Evolutionary conservation across 2,797 vertebrate species (phyloP), one percentile per base, ranked within the genome.

Genomic region (Okamejei kenojei): DNA sequence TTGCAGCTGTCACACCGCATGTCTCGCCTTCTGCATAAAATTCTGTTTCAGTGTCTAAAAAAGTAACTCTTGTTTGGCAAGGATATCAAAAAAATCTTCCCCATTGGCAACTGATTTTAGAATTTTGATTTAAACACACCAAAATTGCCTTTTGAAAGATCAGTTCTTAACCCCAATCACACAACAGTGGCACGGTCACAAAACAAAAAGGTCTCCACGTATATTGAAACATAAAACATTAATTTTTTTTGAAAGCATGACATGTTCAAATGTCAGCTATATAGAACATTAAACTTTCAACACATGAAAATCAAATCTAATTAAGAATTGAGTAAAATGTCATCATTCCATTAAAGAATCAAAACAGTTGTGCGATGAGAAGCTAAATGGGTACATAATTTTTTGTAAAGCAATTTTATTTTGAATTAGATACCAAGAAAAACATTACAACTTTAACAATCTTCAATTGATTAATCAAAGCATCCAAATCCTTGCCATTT

Each of bases 261-360:
- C 61, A 7, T 54, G 68, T 54, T 74, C 68, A 91, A 74, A 54
- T 73, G 71, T 23, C 90, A 74, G 11, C 90, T 38, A 74, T 8
- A 7, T 21, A 54, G 63, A 38, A 17, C 38, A 91, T 73, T 73
- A 74, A 74, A 38, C 68, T 29, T 74, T 91, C 9, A 91, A 74
- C 26, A 38, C 21, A 73, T 21, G 21, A 91, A 54, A 91, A 74
- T 74, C 84, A 88, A 91, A 91, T 74, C 23, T 21, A 91, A 91
- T 91, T 74, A 91, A 74, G 90, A 54, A 88, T 65, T 6, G 29
- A 88, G 35, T 73, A 45, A 91, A 91, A 54, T 68, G 61, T 26
- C 68, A 26, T 38, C 4, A 73, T 68, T 91, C 9, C 19, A 91
- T 13, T 73, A 91, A 91, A 13, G 9, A 91, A 73, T 45, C 90